A percentile compares a stretch with the other conserved stretches of the same genome.
Evolutionary conservation across 2,797 vertebrate genomes (phyloP).

Genomic region (Coendou prehensilis): DNA sequence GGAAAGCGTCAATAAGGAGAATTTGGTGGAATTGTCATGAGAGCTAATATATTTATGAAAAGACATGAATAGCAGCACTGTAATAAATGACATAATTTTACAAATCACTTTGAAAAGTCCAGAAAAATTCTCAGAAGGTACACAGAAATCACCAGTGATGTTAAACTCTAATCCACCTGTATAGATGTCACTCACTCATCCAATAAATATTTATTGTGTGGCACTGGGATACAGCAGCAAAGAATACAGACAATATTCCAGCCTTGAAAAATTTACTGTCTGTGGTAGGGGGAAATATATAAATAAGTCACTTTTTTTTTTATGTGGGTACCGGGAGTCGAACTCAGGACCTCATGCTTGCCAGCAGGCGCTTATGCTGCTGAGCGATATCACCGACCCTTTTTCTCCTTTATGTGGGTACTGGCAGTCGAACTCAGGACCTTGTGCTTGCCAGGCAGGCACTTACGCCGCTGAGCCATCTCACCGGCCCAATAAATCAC

Average conservation of each 20-base stretch:
- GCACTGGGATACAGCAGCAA: neutral
- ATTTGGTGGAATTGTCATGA: conserved; percentile 20
- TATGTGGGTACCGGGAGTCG: no score
- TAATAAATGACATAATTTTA: conserved; percentile 20
- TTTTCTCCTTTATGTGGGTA: no score
- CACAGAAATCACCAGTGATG: conserved; percentile 13
- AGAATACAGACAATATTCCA: conserved; percentile 38
- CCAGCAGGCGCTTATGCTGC: no score
- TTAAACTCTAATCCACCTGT: conserved; percentile 43
- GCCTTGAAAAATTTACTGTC: conserved; percentile 28
- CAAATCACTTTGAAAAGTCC: conserved; percentile 10
- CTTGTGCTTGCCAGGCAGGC: no score
- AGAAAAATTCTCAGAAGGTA: conserved; percentile 59
- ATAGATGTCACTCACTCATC: neutral
- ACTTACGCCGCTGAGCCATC: no score
- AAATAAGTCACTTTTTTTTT: conserved; percentile 1
- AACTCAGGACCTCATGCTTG: no score
- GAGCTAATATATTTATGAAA: conserved; percentile 42
- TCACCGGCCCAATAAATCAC: neutral
- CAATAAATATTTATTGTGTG: conserved; percentile 35
- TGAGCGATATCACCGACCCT: no score
- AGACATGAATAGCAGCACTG: conserved; percentile 9
- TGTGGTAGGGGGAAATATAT: neutral
- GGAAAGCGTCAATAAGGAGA: neutral
- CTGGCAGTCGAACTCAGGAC: no score